These are phyloP conservation scores for Drosophila seguyi DNA, from an alignment of 1,140 invertebrate species.

Conservation along the genomic window DNA sequence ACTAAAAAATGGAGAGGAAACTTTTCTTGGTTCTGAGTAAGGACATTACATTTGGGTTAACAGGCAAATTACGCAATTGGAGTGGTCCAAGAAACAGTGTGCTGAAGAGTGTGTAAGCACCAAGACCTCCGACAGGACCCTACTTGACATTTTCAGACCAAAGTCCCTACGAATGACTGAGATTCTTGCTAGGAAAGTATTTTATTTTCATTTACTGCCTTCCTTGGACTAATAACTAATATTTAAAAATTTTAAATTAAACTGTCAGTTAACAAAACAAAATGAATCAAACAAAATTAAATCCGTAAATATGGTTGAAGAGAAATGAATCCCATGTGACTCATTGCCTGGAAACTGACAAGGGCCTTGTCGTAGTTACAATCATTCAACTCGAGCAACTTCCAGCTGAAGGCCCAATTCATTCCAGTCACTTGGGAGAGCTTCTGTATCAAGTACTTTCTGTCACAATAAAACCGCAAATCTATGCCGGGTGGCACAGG, in stretches of 20 bases:
- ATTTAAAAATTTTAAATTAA: neutral
- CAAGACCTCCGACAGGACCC: neutral
- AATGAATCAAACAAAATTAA: neutral
- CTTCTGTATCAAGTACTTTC: neutral
- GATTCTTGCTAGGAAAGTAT: neutral
- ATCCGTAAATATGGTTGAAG: too few relatives aligned
- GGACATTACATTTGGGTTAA: conserved; percentile 72
- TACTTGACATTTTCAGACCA: neutral
- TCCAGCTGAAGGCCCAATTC: neutral
- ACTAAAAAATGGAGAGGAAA: conserved; percentile 52
- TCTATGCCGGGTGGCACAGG: neutral
- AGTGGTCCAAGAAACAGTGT: conserved; percentile 38
- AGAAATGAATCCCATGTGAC: neutral
- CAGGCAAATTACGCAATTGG: conserved; percentile 69
- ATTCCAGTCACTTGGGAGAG: neutral
- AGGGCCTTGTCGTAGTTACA: neutral
- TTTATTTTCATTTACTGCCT: too few relatives aligned
- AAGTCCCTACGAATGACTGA: neutral
- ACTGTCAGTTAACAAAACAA: neutral
- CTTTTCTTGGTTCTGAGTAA: conserved; percentile 52
- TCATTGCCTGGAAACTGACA: neutral
- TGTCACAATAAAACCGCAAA: neutral
- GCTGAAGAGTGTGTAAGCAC: conserved; percentile 6
- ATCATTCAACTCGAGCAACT: neutral
- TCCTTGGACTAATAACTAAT: neutral